These are phyloP conservation scores for Euwallacea similis DNA, from an alignment of 1,140 invertebrate genomes.

Conservation along the genomic window DNA sequence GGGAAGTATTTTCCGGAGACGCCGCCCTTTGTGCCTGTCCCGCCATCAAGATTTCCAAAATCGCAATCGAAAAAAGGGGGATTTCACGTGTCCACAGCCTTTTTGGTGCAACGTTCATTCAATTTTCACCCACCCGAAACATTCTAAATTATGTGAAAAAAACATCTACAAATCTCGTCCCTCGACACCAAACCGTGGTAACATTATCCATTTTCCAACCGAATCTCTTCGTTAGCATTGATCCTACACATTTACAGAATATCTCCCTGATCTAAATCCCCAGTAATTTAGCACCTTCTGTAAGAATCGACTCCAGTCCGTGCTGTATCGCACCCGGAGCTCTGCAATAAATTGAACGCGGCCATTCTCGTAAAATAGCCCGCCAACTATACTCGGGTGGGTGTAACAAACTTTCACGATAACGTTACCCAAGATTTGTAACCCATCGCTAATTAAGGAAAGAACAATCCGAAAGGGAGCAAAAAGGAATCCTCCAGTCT, in stretches of 20 bases:
- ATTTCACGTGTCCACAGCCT: no score
- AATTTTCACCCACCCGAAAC: no score
- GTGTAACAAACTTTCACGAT: conserved; percentile 39
- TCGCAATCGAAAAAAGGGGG: no score
- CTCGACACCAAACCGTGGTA: no score
- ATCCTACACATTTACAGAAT: neutral
- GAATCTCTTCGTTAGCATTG: no score
- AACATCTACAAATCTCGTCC: no score
- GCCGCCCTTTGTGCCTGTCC: no score
- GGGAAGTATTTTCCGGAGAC: no score
- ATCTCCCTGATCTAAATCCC: conserved; percentile 16
- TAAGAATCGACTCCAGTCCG: conserved; percentile 11
- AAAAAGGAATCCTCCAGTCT: conserved; percentile 20
- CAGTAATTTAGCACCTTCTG: conserved; percentile 19
- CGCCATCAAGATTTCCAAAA: no score
- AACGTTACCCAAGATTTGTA: conserved; percentile 41
- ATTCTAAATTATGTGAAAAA: no score
- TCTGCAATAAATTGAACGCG: conserved; percentile 40
- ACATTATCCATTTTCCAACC: no score
- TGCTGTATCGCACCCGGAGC: conserved; percentile 19
- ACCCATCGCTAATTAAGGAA: conserved; percentile 45
- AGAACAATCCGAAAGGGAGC: conserved; percentile 33
- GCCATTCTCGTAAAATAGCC: conserved; percentile 46
- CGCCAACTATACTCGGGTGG: conserved; percentile 42
- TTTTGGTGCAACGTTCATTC: no score